Evolutionary conservation across 2,888 invertebrate genomes (phyloP).

Genomic region (Parnassius smintheus): DNA sequence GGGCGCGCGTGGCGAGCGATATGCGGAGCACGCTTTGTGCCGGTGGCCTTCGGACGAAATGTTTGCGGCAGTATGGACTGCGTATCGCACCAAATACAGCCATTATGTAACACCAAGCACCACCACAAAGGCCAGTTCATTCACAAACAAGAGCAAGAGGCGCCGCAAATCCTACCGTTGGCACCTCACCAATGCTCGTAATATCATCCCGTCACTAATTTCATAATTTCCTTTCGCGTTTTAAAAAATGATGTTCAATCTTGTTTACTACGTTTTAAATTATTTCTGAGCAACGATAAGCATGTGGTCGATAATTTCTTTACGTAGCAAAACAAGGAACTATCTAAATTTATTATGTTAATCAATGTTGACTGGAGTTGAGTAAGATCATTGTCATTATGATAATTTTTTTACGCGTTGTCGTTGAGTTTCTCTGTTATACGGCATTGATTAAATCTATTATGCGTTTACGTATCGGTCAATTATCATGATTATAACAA

Average conservation of each 20-base stretch:
- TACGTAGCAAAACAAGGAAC: conserved; percentile 65
- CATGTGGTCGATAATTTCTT: conserved; percentile 64
- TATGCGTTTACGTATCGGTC: conserved; percentile 16
- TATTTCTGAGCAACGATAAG: conserved; percentile 49
- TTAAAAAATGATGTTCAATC: conserved; percentile 32
- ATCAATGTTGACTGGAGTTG: conserved; percentile 57
- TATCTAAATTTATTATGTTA: conserved; percentile 56
- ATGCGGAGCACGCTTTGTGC: conserved; percentile 67
- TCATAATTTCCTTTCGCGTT: conserved; percentile 27
- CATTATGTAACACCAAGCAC: conserved; percentile 64
- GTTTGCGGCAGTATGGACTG: conserved; percentile 56
- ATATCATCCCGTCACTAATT: conserved; percentile 17
- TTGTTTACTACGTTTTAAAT: conserved; percentile 45
- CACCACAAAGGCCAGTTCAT: conserved; percentile 68
- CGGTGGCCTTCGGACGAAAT: conserved; percentile 72
- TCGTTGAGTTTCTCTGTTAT: conserved; percentile 23
- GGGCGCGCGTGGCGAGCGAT: conserved; percentile 73
- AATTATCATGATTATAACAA: conserved; percentile 24
- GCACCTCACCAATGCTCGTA: conserved; percentile 44
- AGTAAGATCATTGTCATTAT: conserved; percentile 69
- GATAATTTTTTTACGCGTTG: conserved; percentile 52
- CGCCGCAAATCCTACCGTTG: conserved; percentile 48
- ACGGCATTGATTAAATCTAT: conserved; percentile 19
- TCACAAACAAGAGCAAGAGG: conserved; percentile 49
- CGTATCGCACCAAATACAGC: conserved; percentile 54